Percentiles rank a stretch among this genome's conserved stretches.
phyloP scores from a whole-genome alignment of 2,113 vertebrate species.

The Sorex araneus region DNA sequence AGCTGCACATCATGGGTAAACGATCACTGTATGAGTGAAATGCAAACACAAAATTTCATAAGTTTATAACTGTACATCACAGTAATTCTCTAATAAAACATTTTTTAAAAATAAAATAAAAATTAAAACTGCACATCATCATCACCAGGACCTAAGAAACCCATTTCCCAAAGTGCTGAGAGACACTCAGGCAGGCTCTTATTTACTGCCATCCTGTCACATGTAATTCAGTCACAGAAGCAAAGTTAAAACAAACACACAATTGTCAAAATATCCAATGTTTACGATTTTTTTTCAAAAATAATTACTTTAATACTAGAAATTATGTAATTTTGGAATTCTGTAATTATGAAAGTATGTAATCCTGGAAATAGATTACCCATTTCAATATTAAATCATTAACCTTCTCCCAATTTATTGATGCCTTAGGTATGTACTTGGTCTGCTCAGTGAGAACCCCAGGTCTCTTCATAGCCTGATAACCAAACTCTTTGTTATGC shows the following conservation, averaged over 20 bases:
- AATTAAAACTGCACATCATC: too few species aligned
- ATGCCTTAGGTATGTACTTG: neutral
- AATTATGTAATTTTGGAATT: too few species aligned
- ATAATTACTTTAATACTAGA: neutral
- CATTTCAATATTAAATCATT: slow-evolving; percentile 46
- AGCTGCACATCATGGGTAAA: neutral
- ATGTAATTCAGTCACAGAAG: slow-evolving; percentile 31
- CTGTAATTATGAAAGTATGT: too few species aligned
- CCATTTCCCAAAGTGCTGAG: neutral
- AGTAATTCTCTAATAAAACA: too few species aligned
- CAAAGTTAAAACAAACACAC: neutral
- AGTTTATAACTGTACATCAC: too few species aligned
- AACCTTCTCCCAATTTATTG: neutral
- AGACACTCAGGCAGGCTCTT: neutral
- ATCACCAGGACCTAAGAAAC: neutral
- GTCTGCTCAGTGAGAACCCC: neutral
- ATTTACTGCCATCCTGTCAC: neutral
- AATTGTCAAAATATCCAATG: neutral
- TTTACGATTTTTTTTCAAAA: neutral
- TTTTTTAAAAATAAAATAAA: too few species aligned
- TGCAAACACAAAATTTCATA: too few species aligned
- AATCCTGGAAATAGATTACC: too few species aligned
- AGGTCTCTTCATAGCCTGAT: neutral
- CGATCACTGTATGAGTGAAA: too few species aligned
- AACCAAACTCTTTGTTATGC: neutral